phyloP scores from a whole-genome alignment of 2,113 vertebrate genomes.

The Rallus limicola region DNA sequence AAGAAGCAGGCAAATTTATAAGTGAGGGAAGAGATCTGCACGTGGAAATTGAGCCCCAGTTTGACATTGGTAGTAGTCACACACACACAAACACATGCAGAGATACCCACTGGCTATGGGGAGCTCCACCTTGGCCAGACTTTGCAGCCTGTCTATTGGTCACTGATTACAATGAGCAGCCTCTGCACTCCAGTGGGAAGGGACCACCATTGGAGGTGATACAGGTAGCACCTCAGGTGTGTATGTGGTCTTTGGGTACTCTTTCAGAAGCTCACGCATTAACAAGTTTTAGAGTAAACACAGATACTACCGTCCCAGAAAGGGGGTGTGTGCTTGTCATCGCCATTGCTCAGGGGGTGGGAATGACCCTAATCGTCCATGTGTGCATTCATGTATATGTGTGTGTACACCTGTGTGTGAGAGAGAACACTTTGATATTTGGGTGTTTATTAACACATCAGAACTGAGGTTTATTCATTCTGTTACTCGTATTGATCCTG shows the following conservation, averaged over 20 bases:
- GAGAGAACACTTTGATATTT: neutral
- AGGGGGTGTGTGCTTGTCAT: accelerated
- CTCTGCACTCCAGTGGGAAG: neutral
- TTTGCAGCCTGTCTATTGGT: accelerated
- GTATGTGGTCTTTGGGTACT: neutral
- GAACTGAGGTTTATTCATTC: neutral
- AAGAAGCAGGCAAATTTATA: neutral
- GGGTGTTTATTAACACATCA: neutral
- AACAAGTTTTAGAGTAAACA: neutral
- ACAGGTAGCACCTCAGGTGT: neutral
- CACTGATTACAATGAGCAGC: neutral
- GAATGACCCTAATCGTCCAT: neutral
- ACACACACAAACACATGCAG: neutral
- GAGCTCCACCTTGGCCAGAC: neutral
- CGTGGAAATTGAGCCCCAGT: neutral
- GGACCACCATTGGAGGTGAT: accelerated
- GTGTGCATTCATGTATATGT: accelerated
- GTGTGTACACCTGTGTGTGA: neutral
- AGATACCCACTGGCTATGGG: neutral
- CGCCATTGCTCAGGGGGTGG: accelerated
- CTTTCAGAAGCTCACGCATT: neutral
- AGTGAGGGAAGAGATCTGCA: neutral
- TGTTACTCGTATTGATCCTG: constrained; percentile 19
- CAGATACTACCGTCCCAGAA: neutral
- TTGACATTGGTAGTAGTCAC: neutral